Conservation (phyloP, 2,888 invertebrate species). For the Nipponacmea schrenckii region DNA sequence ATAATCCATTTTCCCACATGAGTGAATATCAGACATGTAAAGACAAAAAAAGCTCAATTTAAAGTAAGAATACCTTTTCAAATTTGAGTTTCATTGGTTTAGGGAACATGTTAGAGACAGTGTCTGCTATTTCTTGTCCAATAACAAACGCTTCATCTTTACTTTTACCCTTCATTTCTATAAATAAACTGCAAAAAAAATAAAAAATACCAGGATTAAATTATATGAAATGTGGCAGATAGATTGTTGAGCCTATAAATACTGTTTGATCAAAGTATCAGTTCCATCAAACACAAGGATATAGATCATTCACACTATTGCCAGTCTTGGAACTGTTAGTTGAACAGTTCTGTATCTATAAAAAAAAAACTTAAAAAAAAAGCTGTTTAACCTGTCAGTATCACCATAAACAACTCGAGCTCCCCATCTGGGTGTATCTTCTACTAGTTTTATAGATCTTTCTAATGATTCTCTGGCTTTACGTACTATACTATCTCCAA, state of each 20-base stretch:
- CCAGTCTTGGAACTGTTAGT: no score
- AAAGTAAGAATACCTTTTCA: slow-evolving; percentile 80
- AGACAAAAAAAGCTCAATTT: no score
- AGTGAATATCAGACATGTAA: no score
- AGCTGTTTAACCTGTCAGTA: slow-evolving; percentile 79
- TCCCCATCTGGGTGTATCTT: slow-evolving; percentile 78
- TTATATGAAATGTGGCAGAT: no score
- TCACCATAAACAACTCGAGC: slow-evolving; percentile 97
- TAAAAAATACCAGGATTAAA: no score
- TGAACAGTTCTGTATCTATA: no score
- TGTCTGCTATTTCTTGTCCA: slow-evolving; percentile 90
- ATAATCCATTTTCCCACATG: no score
- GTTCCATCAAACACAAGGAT: no score
- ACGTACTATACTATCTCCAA: slow-evolving; percentile 93
- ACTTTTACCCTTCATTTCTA: slow-evolving; percentile 79
- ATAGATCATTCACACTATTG: no score
- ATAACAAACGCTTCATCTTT: slow-evolving; percentile 84
- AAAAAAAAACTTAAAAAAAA: no score
- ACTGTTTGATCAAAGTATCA: no score
- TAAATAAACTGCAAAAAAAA: slow-evolving; percentile 76
- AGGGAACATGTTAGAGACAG: slow-evolving; percentile 91
- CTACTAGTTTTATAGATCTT: slow-evolving; percentile 88
- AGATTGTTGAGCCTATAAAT: no score
- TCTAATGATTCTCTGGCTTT: slow-evolving; percentile 96
- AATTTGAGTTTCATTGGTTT: slow-evolving; percentile 95